Base-by-base conservation (phyloP, 2,113 vertebrate genomes). In the Zapus hudsonius region DNA sequence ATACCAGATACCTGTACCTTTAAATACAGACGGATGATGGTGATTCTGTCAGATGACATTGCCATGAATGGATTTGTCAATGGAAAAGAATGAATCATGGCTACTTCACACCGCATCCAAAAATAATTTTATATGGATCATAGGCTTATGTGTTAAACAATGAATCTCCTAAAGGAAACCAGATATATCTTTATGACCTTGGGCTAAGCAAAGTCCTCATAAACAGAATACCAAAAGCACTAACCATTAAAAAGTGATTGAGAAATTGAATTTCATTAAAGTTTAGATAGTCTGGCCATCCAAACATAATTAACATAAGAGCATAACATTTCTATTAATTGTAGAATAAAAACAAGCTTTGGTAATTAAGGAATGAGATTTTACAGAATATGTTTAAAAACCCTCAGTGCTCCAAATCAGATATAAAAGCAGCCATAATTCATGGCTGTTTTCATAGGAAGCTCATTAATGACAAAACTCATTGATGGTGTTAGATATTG, bases 81-180 rank as follows among this genome's bases (percentile, higher is more conserved):
- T 70, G n/a, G 31, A 7, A 87, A 92, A 91, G 44, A 89, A 76
- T 55, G 38, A 93, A 84, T n/a, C 61, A 89, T 75, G 22, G 25
- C 33, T 87, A 72, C 44, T 76, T 94, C 27, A 84, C 20, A 74
- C 40, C 5, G 59, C 72, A 44, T 5, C 57, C 33, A 93, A 76
- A 89, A 87, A 69, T 91, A 93, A 96, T 94, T 91, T 93, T 67
- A 88, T 90, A 81, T 69, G 61, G 73, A 90, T 90, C 76, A 90
- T 15, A 92, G 67, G 76, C 33, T 17, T 84, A 78, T 78, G 87
- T 81, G 44, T 87, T 93, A 89, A 87, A 81, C 19, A 90, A 90
- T 93, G 91, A 89, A 93, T 87, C 25, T 92, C 90, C 38, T 79
- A 72, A 20, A 83, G 57, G 40, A 82, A 84, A 87, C 44, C 1